These are phyloP conservation scores for Drosophila quinaria DNA, from an alignment of 2,888 invertebrate genomes.

Conservation along the genomic window DNA sequence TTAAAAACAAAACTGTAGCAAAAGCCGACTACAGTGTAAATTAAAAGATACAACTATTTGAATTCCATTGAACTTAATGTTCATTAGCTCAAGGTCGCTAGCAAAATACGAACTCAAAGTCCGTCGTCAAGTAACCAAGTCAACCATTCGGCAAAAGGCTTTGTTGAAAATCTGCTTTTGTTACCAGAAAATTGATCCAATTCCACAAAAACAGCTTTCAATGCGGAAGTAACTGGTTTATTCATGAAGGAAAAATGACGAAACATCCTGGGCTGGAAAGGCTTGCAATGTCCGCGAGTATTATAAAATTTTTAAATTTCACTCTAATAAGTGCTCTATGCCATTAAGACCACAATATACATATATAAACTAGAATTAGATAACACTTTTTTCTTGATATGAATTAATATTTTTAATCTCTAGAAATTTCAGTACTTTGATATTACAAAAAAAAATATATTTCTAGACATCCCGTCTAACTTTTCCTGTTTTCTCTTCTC, in stretches of 20 bases:
- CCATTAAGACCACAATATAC: slow-evolving; percentile 1
- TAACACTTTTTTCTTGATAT: background rate
- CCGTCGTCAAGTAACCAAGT: background rate
- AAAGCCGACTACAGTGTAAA: slow-evolving; percentile 25
- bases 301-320: background rate
- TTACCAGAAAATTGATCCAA: slow-evolving; percentile 8
- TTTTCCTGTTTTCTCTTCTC: too few relatives aligned
- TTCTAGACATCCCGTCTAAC: too few relatives aligned
- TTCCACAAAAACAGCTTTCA: slow-evolving; percentile 11
- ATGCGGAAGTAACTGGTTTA: slow-evolving; percentile 43
- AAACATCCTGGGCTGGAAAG: background rate
- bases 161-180: background rate
- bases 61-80: slow-evolving; percentile 32
- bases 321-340: background rate
- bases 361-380: background rate
- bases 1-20: slow-evolving; percentile 47
- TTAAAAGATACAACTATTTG: slow-evolving; percentile 25
- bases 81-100: slow-evolving; percentile 49
- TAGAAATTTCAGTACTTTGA: too few relatives aligned
- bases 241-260: background rate
- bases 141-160: slow-evolving; percentile 3
- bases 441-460: too few relatives aligned
- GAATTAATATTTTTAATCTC: background rate
- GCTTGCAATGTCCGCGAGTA: background rate
- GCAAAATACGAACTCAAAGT: background rate